A percentile compares a stretch with the other conserved stretches of the same genome.
Conservation (phyloP, 1,140 invertebrate genomes). For the Calliphora vicina region DNA sequence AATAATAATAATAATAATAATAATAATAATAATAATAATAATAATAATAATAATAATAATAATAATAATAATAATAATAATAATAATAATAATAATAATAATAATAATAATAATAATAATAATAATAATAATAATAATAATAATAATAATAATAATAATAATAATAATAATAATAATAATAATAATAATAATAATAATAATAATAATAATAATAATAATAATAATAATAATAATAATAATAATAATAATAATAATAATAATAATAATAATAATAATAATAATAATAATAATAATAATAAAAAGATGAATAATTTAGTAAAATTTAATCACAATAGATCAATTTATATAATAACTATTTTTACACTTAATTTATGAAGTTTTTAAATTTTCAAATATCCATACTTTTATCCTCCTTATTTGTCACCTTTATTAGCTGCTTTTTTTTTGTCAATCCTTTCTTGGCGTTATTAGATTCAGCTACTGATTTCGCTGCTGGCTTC, state of each 20-base stretch:
- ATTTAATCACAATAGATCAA: too few species aligned
- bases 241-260: slow-evolving; percentile 16
- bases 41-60: slow-evolving; percentile 24
- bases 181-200: slow-evolving; percentile 26
- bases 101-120: slow-evolving; percentile 19
- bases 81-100: slow-evolving; percentile 24
- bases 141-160: slow-evolving; percentile 24
- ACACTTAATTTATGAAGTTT: too few species aligned
- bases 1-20: slow-evolving; percentile 24
- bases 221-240: slow-evolving; percentile 21
- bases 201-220: slow-evolving; percentile 26
- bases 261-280: slow-evolving; percentile 24
- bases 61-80: slow-evolving; percentile 24
- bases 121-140: slow-evolving; percentile 22
- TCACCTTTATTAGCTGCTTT: too few species aligned
- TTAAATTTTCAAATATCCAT: too few species aligned
- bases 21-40: slow-evolving; percentile 24
- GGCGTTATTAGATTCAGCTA: too few species aligned
- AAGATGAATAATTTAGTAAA: too few species aligned
- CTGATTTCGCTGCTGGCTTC: too few species aligned
- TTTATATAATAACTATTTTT: too few species aligned
- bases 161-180: slow-evolving; percentile 21
- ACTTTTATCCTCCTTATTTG: too few species aligned
- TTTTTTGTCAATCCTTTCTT: too few species aligned
- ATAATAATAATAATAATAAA: slow-evolving; percentile 23